phyloP scores from a whole-genome alignment of 2,797 vertebrate species.

The Melanogrammus aeglefinus region DNA sequence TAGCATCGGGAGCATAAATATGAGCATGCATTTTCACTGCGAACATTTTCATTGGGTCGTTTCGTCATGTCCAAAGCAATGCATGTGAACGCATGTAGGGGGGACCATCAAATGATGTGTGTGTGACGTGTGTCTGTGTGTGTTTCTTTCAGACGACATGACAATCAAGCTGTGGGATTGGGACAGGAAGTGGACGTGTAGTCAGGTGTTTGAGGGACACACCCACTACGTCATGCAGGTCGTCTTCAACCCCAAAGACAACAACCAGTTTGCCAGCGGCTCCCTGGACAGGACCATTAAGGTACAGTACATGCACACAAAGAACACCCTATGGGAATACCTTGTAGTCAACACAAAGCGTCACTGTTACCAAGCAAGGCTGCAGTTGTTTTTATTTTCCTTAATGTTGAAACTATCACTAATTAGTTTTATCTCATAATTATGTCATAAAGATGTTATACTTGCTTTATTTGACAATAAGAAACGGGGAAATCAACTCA shows the following conservation, averaged over 20 bases:
- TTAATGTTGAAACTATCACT: too few relatives aligned
- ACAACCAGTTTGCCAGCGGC: slow-evolving; percentile 94
- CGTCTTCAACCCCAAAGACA: slow-evolving; percentile 94
- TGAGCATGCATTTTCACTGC: not conserved
- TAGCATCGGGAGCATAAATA: too few relatives aligned
- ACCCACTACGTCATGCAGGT: slow-evolving; percentile 98
- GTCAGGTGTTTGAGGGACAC: slow-evolving; percentile 94
- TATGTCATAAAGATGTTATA: not conserved
- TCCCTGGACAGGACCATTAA: slow-evolving; percentile 93
- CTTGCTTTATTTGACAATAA: not conserved
- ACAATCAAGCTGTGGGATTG: slow-evolving; percentile 96
- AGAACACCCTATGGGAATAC: not conserved
- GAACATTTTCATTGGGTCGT: not conserved
- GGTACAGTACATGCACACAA: slow-evolving; percentile 62
- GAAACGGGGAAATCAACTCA: not conserved
- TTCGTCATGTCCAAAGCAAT: not conserved
- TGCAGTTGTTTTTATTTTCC: not conserved
- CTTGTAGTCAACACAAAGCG: not conserved
- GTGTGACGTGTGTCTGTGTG: slow-evolving; percentile 19
- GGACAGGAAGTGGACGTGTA: slow-evolving; percentile 94
- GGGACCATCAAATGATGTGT: not conserved
- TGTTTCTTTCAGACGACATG: slow-evolving; percentile 84
- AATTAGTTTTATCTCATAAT: not conserved
- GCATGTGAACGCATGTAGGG: not conserved
- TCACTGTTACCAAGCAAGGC: too few relatives aligned